Base-by-base conservation (phyloP, 2,797 vertebrate genomes). In the Moxostoma hubbsi region DNA sequence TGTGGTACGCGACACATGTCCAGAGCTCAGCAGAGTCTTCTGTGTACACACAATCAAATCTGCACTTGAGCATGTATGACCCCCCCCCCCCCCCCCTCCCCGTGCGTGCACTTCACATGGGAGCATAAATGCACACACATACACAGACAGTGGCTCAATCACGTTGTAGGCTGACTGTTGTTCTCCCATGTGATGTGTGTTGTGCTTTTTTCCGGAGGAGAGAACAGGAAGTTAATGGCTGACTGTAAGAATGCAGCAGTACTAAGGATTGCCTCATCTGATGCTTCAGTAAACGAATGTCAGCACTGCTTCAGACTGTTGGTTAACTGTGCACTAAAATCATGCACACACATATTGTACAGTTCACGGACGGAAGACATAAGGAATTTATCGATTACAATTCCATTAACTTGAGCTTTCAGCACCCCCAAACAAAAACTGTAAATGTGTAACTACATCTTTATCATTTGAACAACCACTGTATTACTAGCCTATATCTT, bases 1-100 rank as follows among this genome's bases (percentile, higher is more conserved):
- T 16, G 75, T 66, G 59, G 69, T 84, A 77, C 61, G 65, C 81
- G 85, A 84, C 85, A 74, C 82, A 73, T 70, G 77, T 73, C 76
- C 80, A 82, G 73, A 84, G 64, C 53, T 7, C 70, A 65, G 70
- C 70, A 46, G 69, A 82, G 72, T 62, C 61, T 73, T 81, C 43
- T 80, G 80, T 84, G 55, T 81, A 67, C 77, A 84, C 79, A 72
- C 77, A 79, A 55, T 80, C 80, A 53, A 53, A 79, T 72, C 74
- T 79, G 65, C 62, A 80, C 75, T 83, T 82, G 57, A 85, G 80
- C 82, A 79, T 57, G 69, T 84, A 82, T 75, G 75, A 81, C 67
- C 75, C 72, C n/a, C n/a, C n/a, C n/a, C n/a, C n/a, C n/a, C n/a
- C n/a, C n/a, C n/a, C n/a, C n/a, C n/a, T n/a, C n/a, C n/a, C 46